Evolutionary conservation across 2,797 vertebrate species (phyloP).

Genomic region (Lateolabrax maculatus): DNA sequence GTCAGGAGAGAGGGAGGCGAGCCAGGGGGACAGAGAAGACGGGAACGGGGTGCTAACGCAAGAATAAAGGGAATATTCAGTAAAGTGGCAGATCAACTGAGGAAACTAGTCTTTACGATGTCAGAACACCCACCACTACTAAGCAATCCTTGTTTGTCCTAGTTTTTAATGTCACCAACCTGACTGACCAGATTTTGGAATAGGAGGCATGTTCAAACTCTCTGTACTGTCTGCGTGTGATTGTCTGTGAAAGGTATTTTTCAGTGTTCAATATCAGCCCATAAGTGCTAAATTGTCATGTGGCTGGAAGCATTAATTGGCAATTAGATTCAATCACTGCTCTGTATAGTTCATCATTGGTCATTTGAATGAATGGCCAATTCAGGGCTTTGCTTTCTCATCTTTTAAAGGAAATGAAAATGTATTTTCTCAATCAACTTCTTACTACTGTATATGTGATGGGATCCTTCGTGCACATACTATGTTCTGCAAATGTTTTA

Average conservation of each 20-base stretch:
- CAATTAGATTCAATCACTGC: constrained; percentile 30
- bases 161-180: constrained; percentile 53
- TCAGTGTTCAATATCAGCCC: constrained; percentile 21
- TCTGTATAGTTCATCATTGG: constrained; percentile 26
- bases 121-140: constrained; percentile 47
- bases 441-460: neutral
- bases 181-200: neutral
- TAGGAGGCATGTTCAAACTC: neutral
- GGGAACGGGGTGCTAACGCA: constrained; percentile 47
- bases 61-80: constrained; percentile 67
- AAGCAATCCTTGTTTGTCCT: constrained; percentile 28
- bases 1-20: constrained; percentile 72
- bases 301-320: constrained; percentile 28
- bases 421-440: constrained; percentile 1
- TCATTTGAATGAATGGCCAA: constrained; percentile 30
- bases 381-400: constrained; percentile 10
- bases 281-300: constrained; percentile 7
- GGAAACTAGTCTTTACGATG: constrained; percentile 42
- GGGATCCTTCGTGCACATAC: too few relatives aligned
- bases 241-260: constrained; percentile 17
- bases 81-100: constrained; percentile 59
- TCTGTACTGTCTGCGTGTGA: neutral
- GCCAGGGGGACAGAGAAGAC: constrained; percentile 41
- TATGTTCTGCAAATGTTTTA: too few relatives aligned
- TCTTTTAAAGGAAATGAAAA: neutral